Base-by-base conservation (phyloP, 2,113 vertebrate genomes). In the Peucedramus taeniatus region DNA sequence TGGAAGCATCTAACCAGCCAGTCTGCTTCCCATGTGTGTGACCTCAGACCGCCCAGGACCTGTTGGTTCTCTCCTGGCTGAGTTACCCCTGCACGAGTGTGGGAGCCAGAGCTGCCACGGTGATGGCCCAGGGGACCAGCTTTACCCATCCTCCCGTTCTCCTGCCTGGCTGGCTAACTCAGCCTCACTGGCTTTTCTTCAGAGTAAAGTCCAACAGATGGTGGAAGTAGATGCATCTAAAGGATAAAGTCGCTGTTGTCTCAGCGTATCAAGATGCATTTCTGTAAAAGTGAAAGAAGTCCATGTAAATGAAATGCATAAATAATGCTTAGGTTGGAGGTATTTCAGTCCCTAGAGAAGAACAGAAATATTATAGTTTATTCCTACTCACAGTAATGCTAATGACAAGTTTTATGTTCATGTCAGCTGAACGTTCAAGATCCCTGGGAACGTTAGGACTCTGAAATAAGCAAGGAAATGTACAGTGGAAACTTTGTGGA, bases 11-110 rank as follows among this genome's bases (percentile, higher is more conserved):
- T 24, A 16, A 30, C 11, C 60, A 71, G 47, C 14, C 33, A 42
- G 6, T 15, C 40, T 69, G 20, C 47, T 87, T 54, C 12, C n/a
- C 15, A 1, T 1, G 0, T 14, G 15, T 39, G n/a, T 3, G 13
- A 20, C 50, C 61, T 70, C 42, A 30, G 54, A 17, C 40, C 56
- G 57, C 56, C 15, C 39, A 13, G 0, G 0, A 28, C 37, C 23
- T 1, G 0, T 6, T 27, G 51, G 3, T 7, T 40, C 56, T 78
- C 0, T 0, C 23, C 31, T 69, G 40, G 5, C 1, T 51, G 47
- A 71, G 39, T 39, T 63, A 33, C 30, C 26, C 22, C 16, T 2
- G 1, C 31, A 3, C 0, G 11, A 45, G 26, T 4, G 10, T 4
- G 6, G 37, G 9, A 70, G 54, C 20, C 13, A 42, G 42, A 42